Percentiles rank a stretch among this genome's conserved stretches.
phyloP scores from a whole-genome alignment of 2,113 vertebrate species.

The Sigmodon hispidus region DNA sequence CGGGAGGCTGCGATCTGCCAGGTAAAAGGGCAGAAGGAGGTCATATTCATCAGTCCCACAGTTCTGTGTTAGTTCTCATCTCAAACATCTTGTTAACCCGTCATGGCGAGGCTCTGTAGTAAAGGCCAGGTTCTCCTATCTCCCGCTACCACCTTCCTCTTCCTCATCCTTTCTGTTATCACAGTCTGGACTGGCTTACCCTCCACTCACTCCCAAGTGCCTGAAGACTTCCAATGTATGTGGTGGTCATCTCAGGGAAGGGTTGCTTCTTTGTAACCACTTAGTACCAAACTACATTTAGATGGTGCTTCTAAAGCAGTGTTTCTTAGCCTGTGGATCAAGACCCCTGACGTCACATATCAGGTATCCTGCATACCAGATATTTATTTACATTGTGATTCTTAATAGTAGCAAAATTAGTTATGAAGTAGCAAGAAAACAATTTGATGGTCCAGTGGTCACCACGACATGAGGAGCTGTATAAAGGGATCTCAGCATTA shows the following conservation, averaged over 20 bases:
- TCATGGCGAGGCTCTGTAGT: not conserved
- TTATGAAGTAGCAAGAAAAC: not conserved
- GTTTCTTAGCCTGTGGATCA: not conserved
- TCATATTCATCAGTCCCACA: not conserved
- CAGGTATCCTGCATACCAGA: not conserved
- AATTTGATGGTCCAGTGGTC: not conserved
- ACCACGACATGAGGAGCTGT: not conserved
- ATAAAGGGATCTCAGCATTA: too few species aligned
- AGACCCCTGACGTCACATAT: not conserved
- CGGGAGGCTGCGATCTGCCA: not conserved
- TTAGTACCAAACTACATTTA: not conserved
- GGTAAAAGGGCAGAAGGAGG: conserved; percentile 28
- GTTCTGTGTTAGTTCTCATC: not conserved
- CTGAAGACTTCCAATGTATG: not conserved
- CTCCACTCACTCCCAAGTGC: not conserved
- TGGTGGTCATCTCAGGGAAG: not conserved
- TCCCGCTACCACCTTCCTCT: not conserved
- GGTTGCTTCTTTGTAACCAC: not conserved
- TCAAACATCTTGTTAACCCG: not conserved
- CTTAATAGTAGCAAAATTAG: not conserved
- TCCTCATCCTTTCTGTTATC: not conserved
- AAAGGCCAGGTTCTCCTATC: not conserved
- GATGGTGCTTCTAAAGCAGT: not conserved
- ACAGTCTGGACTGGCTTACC: rapidly evolving
- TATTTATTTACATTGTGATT: not conserved